Conservation (phyloP, 2,888 invertebrate genomes). For the Mechanitis mazaeus region DNA sequence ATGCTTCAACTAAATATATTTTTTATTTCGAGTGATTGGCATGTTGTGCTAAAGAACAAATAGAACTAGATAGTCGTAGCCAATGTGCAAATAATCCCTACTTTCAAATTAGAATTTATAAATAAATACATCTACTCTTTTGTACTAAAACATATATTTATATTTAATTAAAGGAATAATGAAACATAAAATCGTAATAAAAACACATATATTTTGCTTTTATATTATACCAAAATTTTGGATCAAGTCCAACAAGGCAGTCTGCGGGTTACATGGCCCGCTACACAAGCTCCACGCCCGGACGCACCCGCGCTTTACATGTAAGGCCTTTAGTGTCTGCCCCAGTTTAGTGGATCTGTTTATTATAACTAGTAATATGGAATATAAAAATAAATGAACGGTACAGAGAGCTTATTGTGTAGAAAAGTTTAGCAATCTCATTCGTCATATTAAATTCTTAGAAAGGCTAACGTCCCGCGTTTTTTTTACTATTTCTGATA, state of each 20-base stretch:
- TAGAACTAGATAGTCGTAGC: too few species aligned
- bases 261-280: slow-evolving; percentile 51
- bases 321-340: slow-evolving; percentile 50
- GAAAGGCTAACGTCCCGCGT: slow-evolving; percentile 22
- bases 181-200: slow-evolving; percentile 66
- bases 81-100: too few species aligned
- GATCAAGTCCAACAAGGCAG: slow-evolving; percentile 68
- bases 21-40: too few species aligned
- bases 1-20: too few species aligned
- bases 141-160: neutral
- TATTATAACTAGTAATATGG: slow-evolving; percentile 18
- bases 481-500: slow-evolving; percentile 7
- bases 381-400: slow-evolving; percentile 28
- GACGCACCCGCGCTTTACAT: slow-evolving; percentile 47
- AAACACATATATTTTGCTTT: slow-evolving; percentile 76
- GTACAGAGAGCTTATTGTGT: slow-evolving; percentile 25
- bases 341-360: slow-evolving; percentile 48
- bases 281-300: slow-evolving; percentile 54
- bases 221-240: slow-evolving; percentile 68
- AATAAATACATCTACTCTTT: too few species aligned
- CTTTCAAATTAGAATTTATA: too few species aligned
- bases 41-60: too few species aligned
- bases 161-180: slow-evolving; percentile 35
- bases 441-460: slow-evolving; percentile 12
- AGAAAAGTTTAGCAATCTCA: slow-evolving; percentile 16